Base-by-base conservation (phyloP, 2,113 vertebrate genomes). In the Dasyprocta punctata region DNA sequence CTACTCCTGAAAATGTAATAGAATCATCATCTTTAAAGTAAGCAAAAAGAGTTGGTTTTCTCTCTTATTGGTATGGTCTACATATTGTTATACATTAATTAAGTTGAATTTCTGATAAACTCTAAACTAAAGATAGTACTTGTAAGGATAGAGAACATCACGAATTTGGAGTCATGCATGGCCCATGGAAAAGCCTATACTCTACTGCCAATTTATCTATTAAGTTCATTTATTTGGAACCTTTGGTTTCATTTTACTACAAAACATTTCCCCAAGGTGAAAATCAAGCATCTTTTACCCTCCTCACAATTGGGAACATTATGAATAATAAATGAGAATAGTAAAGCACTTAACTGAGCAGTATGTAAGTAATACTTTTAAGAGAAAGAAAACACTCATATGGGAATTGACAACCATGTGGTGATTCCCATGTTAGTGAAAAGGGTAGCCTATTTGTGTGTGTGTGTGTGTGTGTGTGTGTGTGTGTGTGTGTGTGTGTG, bases 321-420 rank as follows among this genome's bases (percentile, higher is more conserved):
- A 83, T 98, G 56, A 98, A 98, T 97, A 97, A 97, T 96, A 95
- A 89, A 98, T 97, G 77, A 97, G 30, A 36, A 5, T 22, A 24
- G 77, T 10, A 19, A 90, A 95, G 90, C 95, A 97, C 90, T 96
- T 95, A 97, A 95, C 81, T 96, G 90, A 86, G 88, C 63, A 49
- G 82, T 96, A 38, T 73, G 75, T 94, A 97, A 97, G 81, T 90
- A 93, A 95, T 82, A 86, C 87, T 96, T 84, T 90, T 80, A 92
- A 97, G 30, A 80, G 63, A 28, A 80, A 85, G 36, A 92, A 85
- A 95, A 92, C 60, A 47, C 80, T 89, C 95, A 61, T 41, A 52
- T 49, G 92, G 95, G 78, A 97, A 89, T 95, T 80, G 36, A 95
- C 71, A 13, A 86, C 33, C 77, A 73, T 36, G 19, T 95, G 52